A percentile compares a stretch with the other conserved stretches of the same genome.
These are phyloP conservation scores for Hyposmocoma kahamanoa DNA, from an alignment of 1,140 invertebrate species.

Conservation along the genomic window DNA sequence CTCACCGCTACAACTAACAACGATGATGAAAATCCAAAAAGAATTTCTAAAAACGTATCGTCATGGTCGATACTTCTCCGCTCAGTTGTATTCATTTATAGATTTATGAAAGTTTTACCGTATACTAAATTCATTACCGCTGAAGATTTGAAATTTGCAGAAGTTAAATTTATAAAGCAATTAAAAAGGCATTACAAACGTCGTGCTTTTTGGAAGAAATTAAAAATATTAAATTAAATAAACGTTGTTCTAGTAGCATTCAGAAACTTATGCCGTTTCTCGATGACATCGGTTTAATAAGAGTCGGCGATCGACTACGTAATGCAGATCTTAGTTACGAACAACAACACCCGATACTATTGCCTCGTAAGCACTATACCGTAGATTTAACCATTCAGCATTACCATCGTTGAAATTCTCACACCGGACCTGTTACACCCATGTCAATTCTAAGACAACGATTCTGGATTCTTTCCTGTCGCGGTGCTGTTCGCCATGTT, in stretches of 20 bases:
- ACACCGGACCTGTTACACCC: slow-evolving; percentile 25
- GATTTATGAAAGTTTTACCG: not conserved
- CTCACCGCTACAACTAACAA: too few relatives aligned
- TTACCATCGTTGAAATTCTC: slow-evolving; percentile 27
- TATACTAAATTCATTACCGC: not conserved
- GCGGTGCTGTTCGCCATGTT: slow-evolving; percentile 12
- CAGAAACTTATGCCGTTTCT: slow-evolving; percentile 40
- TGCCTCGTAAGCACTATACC: slow-evolving; percentile 12
- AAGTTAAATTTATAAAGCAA: not conserved
- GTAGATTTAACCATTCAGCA: slow-evolving; percentile 28
- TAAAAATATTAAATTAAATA: not conserved
- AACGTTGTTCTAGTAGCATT: slow-evolving; percentile 8
- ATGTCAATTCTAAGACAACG: slow-evolving; percentile 22
- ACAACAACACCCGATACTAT: slow-evolving; percentile 17
- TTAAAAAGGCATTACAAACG: not conserved
- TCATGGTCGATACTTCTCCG: not conserved
- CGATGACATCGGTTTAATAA: slow-evolving; percentile 31
- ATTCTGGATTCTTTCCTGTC: slow-evolving; percentile 32
- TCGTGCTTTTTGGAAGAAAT: not conserved
- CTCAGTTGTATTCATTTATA: not conserved
- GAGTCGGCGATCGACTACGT: slow-evolving; percentile 45
- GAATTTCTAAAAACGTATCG: not conserved
- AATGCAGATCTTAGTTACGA: slow-evolving; percentile 22
- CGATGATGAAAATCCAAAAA: too few relatives aligned
- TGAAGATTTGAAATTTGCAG: not conserved